These are phyloP conservation scores for Luffia ferchaultella DNA, from an alignment of 2,888 invertebrate species.

Conservation along the genomic window DNA sequence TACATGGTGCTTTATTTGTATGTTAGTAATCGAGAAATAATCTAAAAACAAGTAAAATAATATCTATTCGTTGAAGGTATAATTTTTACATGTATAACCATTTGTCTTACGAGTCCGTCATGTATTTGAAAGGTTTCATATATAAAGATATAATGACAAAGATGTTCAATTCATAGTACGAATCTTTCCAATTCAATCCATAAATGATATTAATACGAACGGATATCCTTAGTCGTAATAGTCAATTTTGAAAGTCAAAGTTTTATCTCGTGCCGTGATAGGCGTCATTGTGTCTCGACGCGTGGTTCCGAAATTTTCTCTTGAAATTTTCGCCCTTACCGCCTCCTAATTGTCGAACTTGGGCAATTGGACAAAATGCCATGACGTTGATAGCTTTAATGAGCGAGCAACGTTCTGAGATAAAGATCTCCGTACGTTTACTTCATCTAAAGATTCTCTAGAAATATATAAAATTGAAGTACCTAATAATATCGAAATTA, in stretches of 20 bases:
- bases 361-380: constrained; percentile 37
- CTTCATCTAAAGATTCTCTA: not conserved
- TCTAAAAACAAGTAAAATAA: no score
- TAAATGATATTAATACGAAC: not conserved
- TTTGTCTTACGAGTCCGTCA: no score
- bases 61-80: no score
- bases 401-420: not conserved
- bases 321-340: constrained; percentile 22
- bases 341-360: constrained; percentile 43
- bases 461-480: no score
- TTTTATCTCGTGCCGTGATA: not conserved
- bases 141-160: no score
- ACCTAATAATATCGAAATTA: no score
- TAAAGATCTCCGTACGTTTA: not conserved
- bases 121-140: no score
- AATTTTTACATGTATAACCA: no score
- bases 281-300: not conserved
- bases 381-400: constrained; percentile 7
- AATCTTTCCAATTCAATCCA: no score
- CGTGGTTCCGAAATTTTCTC: not conserved
- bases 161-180: no score
- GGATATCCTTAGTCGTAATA: not conserved
- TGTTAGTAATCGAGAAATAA: no score
- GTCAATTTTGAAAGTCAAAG: not conserved
- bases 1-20: no score